A percentile compares a stretch with the other conserved stretches of the same genome.
These are phyloP conservation scores for Lasioglossum morio DNA, from an alignment of 2,888 invertebrate species.

Conservation along the genomic window DNA sequence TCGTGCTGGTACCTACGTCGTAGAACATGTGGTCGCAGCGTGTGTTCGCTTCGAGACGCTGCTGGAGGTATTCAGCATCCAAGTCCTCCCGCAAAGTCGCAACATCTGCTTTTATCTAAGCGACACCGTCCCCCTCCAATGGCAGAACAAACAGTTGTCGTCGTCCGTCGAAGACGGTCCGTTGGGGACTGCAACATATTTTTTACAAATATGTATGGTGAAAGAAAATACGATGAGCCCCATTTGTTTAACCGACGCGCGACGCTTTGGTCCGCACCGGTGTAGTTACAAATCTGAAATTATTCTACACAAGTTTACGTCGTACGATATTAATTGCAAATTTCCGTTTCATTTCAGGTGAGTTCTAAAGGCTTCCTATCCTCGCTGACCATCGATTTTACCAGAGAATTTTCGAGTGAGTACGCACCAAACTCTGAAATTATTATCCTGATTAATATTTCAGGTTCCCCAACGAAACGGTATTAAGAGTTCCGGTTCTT, in stretches of 20 bases:
- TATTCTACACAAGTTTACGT: neutral
- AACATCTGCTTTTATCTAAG: constrained; percentile 59
- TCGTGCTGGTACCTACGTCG: neutral
- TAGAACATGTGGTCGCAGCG: constrained; percentile 59
- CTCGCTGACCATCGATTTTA: neutral
- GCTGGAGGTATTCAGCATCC: constrained; percentile 39
- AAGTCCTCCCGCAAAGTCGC: constrained; percentile 55
- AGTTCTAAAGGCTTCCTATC: constrained; percentile 8
- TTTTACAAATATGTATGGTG: too few species aligned
- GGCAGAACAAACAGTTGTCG: constrained; percentile 7
- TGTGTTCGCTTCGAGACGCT: constrained; percentile 35
- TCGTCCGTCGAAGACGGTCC: constrained; percentile 25
- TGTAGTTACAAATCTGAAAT: neutral
- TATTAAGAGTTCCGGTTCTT: neutral
- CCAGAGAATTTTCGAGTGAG: neutral
- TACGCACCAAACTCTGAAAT: neutral
- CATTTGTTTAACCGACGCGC: too few species aligned
- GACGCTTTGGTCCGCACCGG: too few species aligned
- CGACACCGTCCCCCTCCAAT: neutral
- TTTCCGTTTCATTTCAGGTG: constrained; percentile 42
- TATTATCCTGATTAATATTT: neutral
- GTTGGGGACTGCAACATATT: neutral
- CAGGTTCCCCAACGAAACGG: neutral
- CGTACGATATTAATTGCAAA: neutral
- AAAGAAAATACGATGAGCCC: too few species aligned